Conservation (phyloP, 2,888 invertebrate genomes). For the Linnaemya vulpina region DNA sequence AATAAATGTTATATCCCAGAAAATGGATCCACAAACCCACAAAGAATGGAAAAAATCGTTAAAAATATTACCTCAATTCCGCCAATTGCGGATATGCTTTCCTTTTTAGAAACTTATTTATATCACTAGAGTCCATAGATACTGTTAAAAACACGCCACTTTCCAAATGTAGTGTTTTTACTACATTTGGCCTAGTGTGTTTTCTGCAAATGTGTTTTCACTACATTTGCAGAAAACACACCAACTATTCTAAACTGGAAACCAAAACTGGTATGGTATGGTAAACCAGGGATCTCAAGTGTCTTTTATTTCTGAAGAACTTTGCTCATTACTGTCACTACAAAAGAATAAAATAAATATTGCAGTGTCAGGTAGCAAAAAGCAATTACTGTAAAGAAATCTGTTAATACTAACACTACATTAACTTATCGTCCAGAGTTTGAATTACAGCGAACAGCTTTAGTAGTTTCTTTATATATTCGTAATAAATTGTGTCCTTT, state of each 20-base stretch:
- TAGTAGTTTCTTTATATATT: slow-evolving; percentile 46
- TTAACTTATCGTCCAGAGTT: slow-evolving; percentile 27
- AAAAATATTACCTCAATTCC: slow-evolving; percentile 29
- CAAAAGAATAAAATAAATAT: background rate
- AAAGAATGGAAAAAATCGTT: slow-evolving; percentile 61
- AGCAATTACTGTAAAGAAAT: slow-evolving; percentile 15
- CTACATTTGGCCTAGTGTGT: too few relatives aligned
- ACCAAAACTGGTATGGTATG: background rate
- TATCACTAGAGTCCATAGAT: slow-evolving; percentile 50
- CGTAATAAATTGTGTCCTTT: background rate
- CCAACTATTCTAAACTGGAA: slow-evolving; percentile 19
- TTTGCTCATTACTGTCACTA: slow-evolving; percentile 25
- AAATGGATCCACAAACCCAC: slow-evolving; percentile 48
- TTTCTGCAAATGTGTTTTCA: too few relatives aligned
- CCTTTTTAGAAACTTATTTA: slow-evolving; percentile 46
- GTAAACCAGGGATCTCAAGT: slow-evolving; percentile 54
- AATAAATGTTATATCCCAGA: slow-evolving; percentile 47
- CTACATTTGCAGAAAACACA: too few relatives aligned
- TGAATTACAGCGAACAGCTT: slow-evolving; percentile 10
- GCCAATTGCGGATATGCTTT: slow-evolving; percentile 31
- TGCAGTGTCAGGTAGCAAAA: slow-evolving; percentile 39
- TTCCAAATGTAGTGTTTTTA: background rate
- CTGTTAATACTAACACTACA: background rate
- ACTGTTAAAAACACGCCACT: background rate
- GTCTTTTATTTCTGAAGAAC: slow-evolving; percentile 41